Conservation (phyloP, 2,113 vertebrate species). For the Phylloscopus trochilus region DNA sequence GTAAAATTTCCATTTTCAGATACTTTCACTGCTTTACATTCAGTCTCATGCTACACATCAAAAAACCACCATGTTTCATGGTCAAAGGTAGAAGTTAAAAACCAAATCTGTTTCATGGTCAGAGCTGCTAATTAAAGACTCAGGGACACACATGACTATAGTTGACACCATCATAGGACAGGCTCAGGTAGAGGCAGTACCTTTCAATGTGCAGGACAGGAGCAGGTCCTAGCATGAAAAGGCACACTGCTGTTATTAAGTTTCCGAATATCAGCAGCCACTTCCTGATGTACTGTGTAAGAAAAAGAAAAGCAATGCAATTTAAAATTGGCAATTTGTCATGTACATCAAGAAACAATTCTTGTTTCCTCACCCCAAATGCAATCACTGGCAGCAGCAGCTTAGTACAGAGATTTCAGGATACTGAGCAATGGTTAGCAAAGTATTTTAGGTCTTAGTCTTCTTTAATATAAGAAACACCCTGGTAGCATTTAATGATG, state of each 20-base stretch:
- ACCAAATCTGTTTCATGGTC: neutral
- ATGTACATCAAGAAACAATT: neutral
- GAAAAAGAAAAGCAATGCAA: neutral
- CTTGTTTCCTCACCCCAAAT: neutral
- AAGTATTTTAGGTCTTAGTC: neutral
- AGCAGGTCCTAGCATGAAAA: conserved; percentile 85
- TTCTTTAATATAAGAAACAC: neutral
- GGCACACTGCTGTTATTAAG: conserved; percentile 74
- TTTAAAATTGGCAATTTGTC: neutral
- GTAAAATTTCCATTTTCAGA: neutral
- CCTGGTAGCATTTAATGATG: neutral
- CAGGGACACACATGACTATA: no score
- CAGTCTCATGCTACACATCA: neutral
- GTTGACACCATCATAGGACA: neutral
- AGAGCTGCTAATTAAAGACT: neutral
- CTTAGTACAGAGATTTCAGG: neutral
- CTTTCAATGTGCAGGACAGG: conserved; percentile 85
- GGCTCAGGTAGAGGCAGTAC: conserved; percentile 55
- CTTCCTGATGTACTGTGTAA: conserved; percentile 73
- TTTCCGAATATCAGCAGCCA: conserved; percentile 83
- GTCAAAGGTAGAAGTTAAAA: neutral
- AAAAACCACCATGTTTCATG: neutral
- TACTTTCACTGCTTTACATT: neutral
- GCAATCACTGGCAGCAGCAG: neutral
- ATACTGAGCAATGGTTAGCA: neutral